Percentiles rank a stretch among this genome's conserved stretches.
Conservation (phyloP, 2,888 invertebrate genomes). For the Entomobrya multifasciata region DNA sequence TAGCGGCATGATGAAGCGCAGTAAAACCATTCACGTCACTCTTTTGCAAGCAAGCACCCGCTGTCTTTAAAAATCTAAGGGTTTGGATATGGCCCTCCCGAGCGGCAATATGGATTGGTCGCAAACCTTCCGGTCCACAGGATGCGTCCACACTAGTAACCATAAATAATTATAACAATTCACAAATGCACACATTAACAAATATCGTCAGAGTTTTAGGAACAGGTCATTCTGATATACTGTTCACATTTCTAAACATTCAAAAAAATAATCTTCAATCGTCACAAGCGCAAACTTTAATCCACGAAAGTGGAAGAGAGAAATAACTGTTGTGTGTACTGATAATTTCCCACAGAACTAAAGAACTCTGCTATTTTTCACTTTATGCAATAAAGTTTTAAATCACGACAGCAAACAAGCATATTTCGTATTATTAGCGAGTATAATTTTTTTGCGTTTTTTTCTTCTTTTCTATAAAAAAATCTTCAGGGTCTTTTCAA, state of each 20-base stretch:
- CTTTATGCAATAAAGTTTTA: background rate
- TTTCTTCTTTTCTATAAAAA: background rate
- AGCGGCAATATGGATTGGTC: constrained; percentile 93
- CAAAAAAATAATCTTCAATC: no score
- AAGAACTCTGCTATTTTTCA: background rate
- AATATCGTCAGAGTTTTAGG: no score
- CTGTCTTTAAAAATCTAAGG: constrained; percentile 79
- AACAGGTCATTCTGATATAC: no score
- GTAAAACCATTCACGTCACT: constrained; percentile 79
- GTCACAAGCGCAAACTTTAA: no score
- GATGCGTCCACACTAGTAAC: constrained; percentile 78
- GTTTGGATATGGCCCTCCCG: constrained; percentile 87
- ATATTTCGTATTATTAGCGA: background rate
- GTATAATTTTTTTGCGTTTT: background rate
- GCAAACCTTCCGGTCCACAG: constrained; percentile 87
- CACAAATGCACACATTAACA: constrained; percentile 41
- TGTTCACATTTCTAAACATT: no score
- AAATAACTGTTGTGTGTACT: no score
- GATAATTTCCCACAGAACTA: no score
- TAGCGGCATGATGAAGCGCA: constrained; percentile 82
- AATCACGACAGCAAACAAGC: background rate
- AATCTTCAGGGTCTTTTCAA: constrained; percentile 17
- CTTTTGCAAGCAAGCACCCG: constrained; percentile 78
- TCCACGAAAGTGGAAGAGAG: no score
- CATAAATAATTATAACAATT: constrained; percentile 64